Percentiles rank a stretch among this genome's conserved stretches.
These are phyloP conservation scores for Bryconaethiops microstoma DNA, from an alignment of 2,797 vertebrate species.

Conservation along the genomic window DNA sequence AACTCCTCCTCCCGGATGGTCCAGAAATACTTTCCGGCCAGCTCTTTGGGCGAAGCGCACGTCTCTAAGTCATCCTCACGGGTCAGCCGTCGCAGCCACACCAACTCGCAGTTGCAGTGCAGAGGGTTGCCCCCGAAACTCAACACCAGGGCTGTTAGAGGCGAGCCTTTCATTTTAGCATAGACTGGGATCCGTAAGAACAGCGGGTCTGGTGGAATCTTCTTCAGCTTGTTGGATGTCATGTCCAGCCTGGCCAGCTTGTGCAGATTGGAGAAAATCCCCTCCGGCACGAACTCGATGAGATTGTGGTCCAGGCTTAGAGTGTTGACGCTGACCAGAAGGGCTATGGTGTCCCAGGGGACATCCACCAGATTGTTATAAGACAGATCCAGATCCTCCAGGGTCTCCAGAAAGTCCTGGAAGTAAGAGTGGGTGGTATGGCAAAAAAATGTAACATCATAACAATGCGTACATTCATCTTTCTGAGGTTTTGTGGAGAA, in stretches of 20 bases:
- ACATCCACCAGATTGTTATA: conserved; percentile 86
- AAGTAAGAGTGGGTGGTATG: too few relatives aligned
- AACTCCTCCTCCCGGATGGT: conserved; percentile 89
- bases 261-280: conserved; percentile 88
- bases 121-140: conserved; percentile 90
- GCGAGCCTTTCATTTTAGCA: conserved; percentile 67
- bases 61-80: conserved; percentile 89
- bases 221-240: conserved; percentile 91
- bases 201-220: conserved; percentile 87
- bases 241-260: conserved; percentile 88
- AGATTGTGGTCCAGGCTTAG: conserved; percentile 90
- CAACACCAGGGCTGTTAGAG: neutral
- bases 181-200: conserved; percentile 88
- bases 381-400: conserved; percentile 88
- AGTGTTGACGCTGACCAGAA: conserved; percentile 85
- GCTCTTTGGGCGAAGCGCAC: conserved; percentile 84
- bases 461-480: too few relatives aligned
- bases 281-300: conserved; percentile 86
- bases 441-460: too few relatives aligned
- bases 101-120: conserved; percentile 90
- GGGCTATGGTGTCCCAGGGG: conserved; percentile 84
- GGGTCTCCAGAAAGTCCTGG: conserved; percentile 75
- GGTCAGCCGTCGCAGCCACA: conserved; percentile 86
- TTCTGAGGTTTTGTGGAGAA: too few relatives aligned
- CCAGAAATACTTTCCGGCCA: conserved; percentile 90